Evolutionary conservation across 1,140 invertebrate species (phyloP), one percentile per base, ranked within the genome.

Genomic region (Zophobas morio): DNA sequence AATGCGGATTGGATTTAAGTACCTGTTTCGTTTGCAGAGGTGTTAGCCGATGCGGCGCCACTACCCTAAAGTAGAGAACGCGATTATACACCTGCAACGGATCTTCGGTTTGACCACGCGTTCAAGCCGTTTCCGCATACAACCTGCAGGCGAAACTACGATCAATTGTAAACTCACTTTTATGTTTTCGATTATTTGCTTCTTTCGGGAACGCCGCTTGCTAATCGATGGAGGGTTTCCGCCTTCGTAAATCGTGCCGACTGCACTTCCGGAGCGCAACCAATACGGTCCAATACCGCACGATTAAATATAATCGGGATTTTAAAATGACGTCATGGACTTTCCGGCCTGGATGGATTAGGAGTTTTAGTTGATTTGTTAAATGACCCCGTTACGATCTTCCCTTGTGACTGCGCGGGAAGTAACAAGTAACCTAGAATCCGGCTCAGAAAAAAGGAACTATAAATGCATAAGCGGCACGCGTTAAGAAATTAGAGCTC

Each of bases 1-100:
- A 77, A 77, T 77, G 75, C 53, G 66, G 70, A 77, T 77, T 72
- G 70, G 39, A 66, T 42, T 66, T 66, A 66, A 66, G 60, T 66
- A 66, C 70, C 63, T 76, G 66, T 57, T 77, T 60, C 54, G 51
- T 51, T 37, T 63, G 40, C 46, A 47, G 51, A 60, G 35, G 40
- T 66, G 49, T 56, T 73, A 73, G 71, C 71, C 71, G 71, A 73
- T 42, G 54, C 49, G 71, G 71, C 71, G 71, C 71, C 71, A 73
- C 71, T 32, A 40, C 60, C 60, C 60, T 66, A 66, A 60, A 66
- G 36, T 66, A n/a, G 49, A 51, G 49, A 20, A 51, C 49, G 20
- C n/a, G 2, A 20, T 51, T 32, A 66, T 42, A 40, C 60, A 66
- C 60, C 60, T 66, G 60, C 60, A 46, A 66, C 60, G 60, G 60